phyloP scores from a whole-genome alignment of 2,888 invertebrate genomes.

The Mythimna albipuncta region DNA sequence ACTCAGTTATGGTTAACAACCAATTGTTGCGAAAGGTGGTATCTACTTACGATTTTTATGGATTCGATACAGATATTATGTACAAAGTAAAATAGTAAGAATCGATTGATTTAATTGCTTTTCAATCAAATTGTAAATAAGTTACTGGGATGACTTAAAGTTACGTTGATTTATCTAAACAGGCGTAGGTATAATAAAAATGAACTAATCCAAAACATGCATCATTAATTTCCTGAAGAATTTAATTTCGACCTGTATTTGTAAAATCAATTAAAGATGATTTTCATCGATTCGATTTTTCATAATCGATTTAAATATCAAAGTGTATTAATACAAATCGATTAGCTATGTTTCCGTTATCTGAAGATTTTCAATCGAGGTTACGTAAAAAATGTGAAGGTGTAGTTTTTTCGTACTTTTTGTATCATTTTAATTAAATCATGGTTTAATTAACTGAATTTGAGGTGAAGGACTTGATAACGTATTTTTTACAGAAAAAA shows the following conservation, averaged over 20 bases:
- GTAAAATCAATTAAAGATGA: neutral
- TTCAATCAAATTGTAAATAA: neutral
- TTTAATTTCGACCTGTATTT: neutral
- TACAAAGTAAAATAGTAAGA: constrained; percentile 16
- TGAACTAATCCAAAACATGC: neutral
- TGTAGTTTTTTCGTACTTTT: constrained; percentile 6
- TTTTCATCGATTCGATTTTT: constrained; percentile 26
- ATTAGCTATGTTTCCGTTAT: constrained; percentile 26
- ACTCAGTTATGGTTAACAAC: constrained; percentile 82
- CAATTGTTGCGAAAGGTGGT: constrained; percentile 81
- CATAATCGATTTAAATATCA: constrained; percentile 14
- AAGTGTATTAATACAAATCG: constrained; percentile 32
- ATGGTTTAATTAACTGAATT: constrained; percentile 7
- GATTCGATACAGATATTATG: constrained; percentile 13
- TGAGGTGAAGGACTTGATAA: constrained; percentile 19
- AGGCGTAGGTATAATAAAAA: neutral
- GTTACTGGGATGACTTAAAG: neutral
- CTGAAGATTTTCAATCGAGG: constrained; percentile 7
- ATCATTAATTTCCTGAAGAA: neutral
- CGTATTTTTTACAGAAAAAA: neutral
- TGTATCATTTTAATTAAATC: constrained; percentile 2
- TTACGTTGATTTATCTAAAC: neutral
- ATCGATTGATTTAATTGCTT: constrained; percentile 12
- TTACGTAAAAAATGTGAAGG: constrained; percentile 24
- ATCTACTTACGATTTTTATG: constrained; percentile 25